Conservation (phyloP, 2,113 vertebrate genomes). For the Lepisosteus osseus region DNA sequence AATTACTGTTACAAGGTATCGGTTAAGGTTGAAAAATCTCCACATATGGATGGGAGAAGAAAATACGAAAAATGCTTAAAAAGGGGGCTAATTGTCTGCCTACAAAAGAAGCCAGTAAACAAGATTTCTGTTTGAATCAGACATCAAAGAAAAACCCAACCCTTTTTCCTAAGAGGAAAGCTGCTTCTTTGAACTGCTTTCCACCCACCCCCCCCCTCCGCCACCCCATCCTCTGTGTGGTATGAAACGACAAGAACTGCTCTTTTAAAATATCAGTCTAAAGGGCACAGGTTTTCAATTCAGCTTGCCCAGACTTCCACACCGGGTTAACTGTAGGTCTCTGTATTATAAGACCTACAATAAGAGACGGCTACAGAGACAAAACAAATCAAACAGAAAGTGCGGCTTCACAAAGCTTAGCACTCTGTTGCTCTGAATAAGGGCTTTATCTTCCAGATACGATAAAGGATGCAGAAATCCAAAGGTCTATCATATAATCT, state of each 20-base stretch:
- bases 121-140: slow-evolving; percentile 26
- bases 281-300: background rate
- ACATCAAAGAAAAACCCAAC: slow-evolving; percentile 18
- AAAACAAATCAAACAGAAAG: too few species aligned
- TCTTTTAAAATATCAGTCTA: background rate
- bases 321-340: too few species aligned
- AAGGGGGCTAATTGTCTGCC: background rate
- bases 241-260: slow-evolving; percentile 1
- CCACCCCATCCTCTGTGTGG: background rate
- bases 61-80: background rate
- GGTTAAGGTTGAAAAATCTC: background rate
- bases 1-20: background rate
- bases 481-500: too few species aligned
- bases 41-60: background rate
- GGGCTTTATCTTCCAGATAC: too few species aligned
- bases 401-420: too few species aligned
- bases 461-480: too few species aligned
- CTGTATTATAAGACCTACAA: too few species aligned
- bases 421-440: too few species aligned
- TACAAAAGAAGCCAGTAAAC: slow-evolving; percentile 9
- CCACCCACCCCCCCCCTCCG: background rate
- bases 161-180: slow-evolving; percentile 18
- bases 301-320: too few species aligned
- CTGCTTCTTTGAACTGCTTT: slow-evolving; percentile 21
- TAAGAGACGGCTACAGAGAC: too few species aligned